Percentiles rank a stretch among this genome's conserved stretches.
Conservation (phyloP, 2,888 invertebrate species). For the Catocala fraxini region DNA sequence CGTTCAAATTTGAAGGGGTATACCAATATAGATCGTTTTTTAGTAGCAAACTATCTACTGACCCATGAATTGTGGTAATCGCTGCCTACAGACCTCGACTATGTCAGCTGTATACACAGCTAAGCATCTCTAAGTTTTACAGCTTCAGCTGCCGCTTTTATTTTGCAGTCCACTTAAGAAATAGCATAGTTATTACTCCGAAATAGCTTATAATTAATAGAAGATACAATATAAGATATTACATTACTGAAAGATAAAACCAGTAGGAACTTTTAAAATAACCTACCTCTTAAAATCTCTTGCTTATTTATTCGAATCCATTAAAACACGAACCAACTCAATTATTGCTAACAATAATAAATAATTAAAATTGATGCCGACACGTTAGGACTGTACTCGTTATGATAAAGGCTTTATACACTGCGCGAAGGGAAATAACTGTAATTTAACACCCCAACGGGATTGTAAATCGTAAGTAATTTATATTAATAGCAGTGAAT, state of each 20-base stretch:
- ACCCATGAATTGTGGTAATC: too few species aligned
- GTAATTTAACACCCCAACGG: slow-evolving; percentile 77
- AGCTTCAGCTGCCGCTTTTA: too few species aligned
- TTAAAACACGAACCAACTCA: slow-evolving; percentile 53
- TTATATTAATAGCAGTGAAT: slow-evolving; percentile 83
- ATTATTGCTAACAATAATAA: slow-evolving; percentile 62
- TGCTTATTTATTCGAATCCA: slow-evolving; percentile 43
- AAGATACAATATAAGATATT: too few species aligned
- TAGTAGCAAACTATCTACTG: too few species aligned
- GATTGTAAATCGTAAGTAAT: slow-evolving; percentile 83
- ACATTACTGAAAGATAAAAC: neutral
- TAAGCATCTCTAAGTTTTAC: too few species aligned
- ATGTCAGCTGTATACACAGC: too few species aligned
- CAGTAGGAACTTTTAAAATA: slow-evolving; percentile 28
- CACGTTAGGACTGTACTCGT: slow-evolving; percentile 63
- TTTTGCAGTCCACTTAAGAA: too few species aligned
- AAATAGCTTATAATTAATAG: too few species aligned
- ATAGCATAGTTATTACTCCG: too few species aligned
- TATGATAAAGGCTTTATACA: slow-evolving; percentile 69
- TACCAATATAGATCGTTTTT: too few species aligned
- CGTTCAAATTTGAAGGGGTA: too few species aligned
- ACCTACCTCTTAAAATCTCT: slow-evolving; percentile 31
- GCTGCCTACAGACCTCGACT: too few species aligned
- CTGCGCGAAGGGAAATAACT: slow-evolving; percentile 70
- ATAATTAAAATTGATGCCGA: slow-evolving; percentile 73